These are phyloP conservation scores for Petromus typicus DNA, from an alignment of 2,113 vertebrate genomes.

Conservation along the genomic window DNA sequence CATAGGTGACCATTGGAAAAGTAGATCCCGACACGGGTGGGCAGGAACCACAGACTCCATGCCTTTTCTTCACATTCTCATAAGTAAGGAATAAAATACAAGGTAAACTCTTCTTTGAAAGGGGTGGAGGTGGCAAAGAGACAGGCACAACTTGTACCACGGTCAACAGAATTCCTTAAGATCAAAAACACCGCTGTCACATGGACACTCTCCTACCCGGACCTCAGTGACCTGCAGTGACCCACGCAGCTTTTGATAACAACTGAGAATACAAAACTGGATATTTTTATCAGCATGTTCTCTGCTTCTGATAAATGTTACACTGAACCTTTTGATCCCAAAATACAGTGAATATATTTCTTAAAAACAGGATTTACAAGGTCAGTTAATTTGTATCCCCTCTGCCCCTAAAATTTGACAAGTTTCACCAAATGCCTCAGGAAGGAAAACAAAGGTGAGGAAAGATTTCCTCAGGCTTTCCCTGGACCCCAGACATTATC, in stretches of 20 bases:
- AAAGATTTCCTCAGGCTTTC: not conserved
- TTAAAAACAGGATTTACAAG: not conserved
- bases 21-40: not conserved
- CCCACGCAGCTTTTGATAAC: slow-evolving; percentile 59
- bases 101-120: not conserved
- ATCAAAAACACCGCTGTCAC: not conserved
- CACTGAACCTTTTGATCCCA: slow-evolving; percentile 32
- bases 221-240: slow-evolving; percentile 51
- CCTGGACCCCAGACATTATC: not conserved
- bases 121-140: not conserved
- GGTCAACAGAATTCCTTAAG: slow-evolving; percentile 10
- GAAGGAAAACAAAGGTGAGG: slow-evolving; percentile 6
- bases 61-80: not conserved
- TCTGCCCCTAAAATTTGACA: not conserved
- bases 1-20: slow-evolving; percentile 2
- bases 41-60: not conserved
- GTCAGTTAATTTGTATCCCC: not conserved
- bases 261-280: slow-evolving; percentile 46
- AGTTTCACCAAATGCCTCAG: slow-evolving; percentile 21
- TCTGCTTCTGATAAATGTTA: slow-evolving; percentile 58
- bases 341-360: slow-evolving; percentile 4
- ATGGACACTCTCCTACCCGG: not conserved
- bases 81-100: slow-evolving; percentile 31
- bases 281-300: slow-evolving; percentile 55
- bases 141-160: not conserved